Evolutionary conservation across 2,113 vertebrate species (phyloP), one percentile per base, ranked within the genome.

Genomic region (human): DNA sequence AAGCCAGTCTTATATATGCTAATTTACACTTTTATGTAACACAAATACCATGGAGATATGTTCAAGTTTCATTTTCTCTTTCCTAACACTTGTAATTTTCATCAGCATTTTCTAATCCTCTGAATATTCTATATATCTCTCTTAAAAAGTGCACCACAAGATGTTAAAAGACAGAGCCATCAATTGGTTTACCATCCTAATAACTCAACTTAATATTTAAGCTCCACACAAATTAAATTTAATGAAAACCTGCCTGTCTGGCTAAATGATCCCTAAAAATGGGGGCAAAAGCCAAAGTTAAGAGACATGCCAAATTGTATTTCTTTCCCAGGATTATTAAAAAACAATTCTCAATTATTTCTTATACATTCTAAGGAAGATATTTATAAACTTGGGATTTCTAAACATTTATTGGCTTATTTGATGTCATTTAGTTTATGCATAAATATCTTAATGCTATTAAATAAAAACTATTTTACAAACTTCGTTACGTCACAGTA

Each of bases 1-100:
- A 84, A 94, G 73, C 82, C 96, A 98, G 70, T 90, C 95, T 96
- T 98, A 97, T 88, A 23, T 88, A 75, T 97, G 93, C 95, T 97
- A 76, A 98, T 98, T 98, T 98, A 96, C 94, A 94, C 93, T 98
- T 98, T 98, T 68, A 97, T 98, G 97, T 95, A 97, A 96, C 40
- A 93, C 81, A 86, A 98, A 97, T 97, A 90, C 96, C 80, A 86
- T 93, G 73, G 97, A 98, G 94, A 96, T 87, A 96, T 91, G 89
- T 89, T 97, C 89, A 97, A 94, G 50, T 97, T 97, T 97, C 78
- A 17, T 96, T 98, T 98, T 97, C 81, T 90, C 89, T 97, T 98
- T 96, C 94, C 97, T 97, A 93, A 86, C 94, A 91, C 92, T 88
- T 96, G 85, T 97, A 93, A 95, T 98, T 95, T 95, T 97, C 95